A percentile compares a stretch with the other conserved stretches of the same genome.
Conservation (phyloP, 2,113 vertebrate species). For the Ophiodon elongatus region DNA sequence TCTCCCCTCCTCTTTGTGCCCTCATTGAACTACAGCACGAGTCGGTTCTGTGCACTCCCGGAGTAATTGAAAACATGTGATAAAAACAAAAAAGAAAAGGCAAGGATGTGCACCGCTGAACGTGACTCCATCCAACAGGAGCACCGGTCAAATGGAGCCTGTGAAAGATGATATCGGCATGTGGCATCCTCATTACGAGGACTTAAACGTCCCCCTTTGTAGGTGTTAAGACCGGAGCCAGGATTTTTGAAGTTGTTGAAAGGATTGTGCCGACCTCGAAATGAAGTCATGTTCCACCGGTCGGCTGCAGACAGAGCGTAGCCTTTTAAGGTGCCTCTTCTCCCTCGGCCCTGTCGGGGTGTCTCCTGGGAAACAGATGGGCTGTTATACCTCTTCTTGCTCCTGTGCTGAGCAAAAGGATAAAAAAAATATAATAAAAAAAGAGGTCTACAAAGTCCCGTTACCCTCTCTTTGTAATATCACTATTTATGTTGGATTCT, state of each 20-base stretch:
- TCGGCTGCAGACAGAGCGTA: constrained; percentile 52
- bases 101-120: constrained; percentile 62
- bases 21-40: constrained; percentile 79
- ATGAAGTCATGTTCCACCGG: constrained; percentile 66
- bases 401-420: not conserved
- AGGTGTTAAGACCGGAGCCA: constrained; percentile 42
- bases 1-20: constrained; percentile 68
- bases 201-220: constrained; percentile 62
- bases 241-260: constrained; percentile 47
- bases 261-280: constrained; percentile 46
- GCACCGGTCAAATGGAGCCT: constrained; percentile 47
- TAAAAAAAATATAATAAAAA: no score
- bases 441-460: not conserved
- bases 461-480: not conserved
- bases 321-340: constrained; percentile 51
- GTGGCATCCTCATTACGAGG: constrained; percentile 68
- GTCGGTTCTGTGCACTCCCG: constrained; percentile 48
- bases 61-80: constrained; percentile 79
- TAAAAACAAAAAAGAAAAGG: constrained; percentile 10
- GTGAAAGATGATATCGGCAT: constrained; percentile 72
- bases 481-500: constrained; percentile 11
- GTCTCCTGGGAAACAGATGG: constrained; percentile 32
- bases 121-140: constrained; percentile 58
- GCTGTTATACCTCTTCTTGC: constrained; percentile 11
- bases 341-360: constrained; percentile 36